Conservation (phyloP, 2,888 invertebrate species). For the Andrena praecox region DNA sequence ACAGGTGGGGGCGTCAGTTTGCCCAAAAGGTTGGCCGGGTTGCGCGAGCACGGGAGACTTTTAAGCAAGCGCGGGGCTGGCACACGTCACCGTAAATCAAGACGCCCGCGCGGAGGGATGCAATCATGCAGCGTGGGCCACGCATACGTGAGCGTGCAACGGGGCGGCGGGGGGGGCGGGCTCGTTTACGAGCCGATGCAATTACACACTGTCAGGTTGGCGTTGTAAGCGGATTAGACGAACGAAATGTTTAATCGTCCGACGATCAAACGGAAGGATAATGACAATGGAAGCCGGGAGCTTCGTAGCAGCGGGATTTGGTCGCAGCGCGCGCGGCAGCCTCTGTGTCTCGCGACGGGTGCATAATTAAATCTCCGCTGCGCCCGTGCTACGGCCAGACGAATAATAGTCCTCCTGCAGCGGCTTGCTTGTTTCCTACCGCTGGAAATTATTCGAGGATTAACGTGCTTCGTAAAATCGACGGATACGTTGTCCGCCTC, state of each 20-base stretch:
- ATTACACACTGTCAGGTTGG: conserved; percentile 61
- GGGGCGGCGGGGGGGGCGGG: neutral
- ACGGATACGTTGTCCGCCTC: conserved; percentile 17
- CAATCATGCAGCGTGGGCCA: conserved; percentile 1
- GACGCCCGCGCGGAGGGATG: conserved; percentile 6
- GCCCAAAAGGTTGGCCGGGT: neutral
- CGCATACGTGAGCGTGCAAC: conserved; percentile 20
- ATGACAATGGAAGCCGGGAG: conserved; percentile 63
- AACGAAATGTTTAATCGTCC: conserved; percentile 74
- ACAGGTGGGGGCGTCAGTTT: neutral
- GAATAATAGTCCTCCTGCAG: conserved; percentile 38
- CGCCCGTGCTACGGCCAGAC: conserved; percentile 26
- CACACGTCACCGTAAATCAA: conserved; percentile 24
- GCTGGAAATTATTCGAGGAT: conserved; percentile 36
- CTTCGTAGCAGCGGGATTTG: conserved; percentile 47
- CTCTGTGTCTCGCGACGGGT: conserved; percentile 54
- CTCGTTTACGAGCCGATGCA: conserved; percentile 61
- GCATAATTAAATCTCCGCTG: conserved; percentile 63
- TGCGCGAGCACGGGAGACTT: no score
- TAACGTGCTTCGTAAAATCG: conserved; percentile 45
- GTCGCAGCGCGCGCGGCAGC: conserved; percentile 17
- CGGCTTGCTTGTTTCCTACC: conserved; percentile 33
- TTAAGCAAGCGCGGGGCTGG: neutral
- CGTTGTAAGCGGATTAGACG: conserved; percentile 71
- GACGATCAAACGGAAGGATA: conserved; percentile 70